Conservation (phyloP, 1,140 invertebrate species). For the Scaptomyza montana region DNA sequence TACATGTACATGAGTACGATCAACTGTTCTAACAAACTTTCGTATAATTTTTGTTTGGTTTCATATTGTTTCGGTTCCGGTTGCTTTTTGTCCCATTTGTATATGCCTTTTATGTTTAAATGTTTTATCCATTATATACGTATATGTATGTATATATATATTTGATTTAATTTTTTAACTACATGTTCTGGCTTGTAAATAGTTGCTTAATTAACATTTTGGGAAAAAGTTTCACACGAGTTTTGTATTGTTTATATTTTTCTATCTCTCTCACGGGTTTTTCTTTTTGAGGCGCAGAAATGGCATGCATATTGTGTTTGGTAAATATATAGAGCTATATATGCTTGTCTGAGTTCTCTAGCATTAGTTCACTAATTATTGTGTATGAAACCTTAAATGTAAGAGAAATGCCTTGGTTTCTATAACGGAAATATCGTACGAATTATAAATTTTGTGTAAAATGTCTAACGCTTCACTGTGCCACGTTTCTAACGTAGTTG, state of each 20-base stretch:
- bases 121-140: slow-evolving; percentile 24
- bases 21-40: slow-evolving; percentile 70
- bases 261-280: slow-evolving; percentile 18
- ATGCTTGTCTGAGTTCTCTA: slow-evolving; percentile 61
- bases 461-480: slow-evolving; percentile 35
- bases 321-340: slow-evolving; percentile 61
- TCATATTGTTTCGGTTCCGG: slow-evolving; percentile 55
- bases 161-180: slow-evolving; percentile 76
- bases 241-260: slow-evolving; percentile 27
- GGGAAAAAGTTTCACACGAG: slow-evolving; percentile 42
- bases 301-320: slow-evolving; percentile 40
- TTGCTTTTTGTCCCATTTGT: slow-evolving; percentile 48
- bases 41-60: slow-evolving; percentile 53
- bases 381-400: slow-evolving; percentile 80
- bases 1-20: slow-evolving; percentile 31
- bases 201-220: slow-evolving; percentile 70
- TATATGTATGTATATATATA: slow-evolving; percentile 43
- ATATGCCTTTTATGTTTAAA: slow-evolving; percentile 52
- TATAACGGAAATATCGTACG: slow-evolving; percentile 71
- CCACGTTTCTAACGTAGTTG: slow-evolving; percentile 38
- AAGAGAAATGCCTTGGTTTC: slow-evolving; percentile 79
- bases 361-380: slow-evolving; percentile 80
- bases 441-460: slow-evolving; percentile 34
- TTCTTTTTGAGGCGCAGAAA: slow-evolving; percentile 25
- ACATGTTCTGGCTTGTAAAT: slow-evolving; percentile 74